Base-by-base conservation (phyloP, 2,113 vertebrate species). In the Ibidorhyncha struthersii region DNA sequence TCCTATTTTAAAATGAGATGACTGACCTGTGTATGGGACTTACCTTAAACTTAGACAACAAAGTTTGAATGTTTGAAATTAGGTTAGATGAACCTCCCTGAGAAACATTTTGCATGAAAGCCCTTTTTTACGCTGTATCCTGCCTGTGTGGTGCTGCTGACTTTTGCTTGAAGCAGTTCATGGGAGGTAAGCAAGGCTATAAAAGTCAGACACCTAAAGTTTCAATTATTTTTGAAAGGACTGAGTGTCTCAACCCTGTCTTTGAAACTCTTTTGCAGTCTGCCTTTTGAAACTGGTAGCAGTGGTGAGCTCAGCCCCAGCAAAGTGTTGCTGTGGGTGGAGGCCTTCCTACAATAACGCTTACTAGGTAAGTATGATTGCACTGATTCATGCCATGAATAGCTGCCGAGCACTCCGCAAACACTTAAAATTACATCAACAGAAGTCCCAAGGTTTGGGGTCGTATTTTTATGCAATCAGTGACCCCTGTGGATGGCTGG, bases 171-270 rank as follows among this genome's bases (percentile, higher is more conserved):
- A 83, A 93, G 77, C 2, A 9, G 63, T 22, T 76, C 27, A n/a
- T 20, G 27, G 83, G 52, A 84, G 34, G 63, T 55, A 93, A 59
- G 49, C 27, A 73, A 56, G 34, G 70, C 61, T 86, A 19, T 41
- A 59, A 61, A 50, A 86, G 36, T 29, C 79, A 92, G 63, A 86
- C 55, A 47, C 55, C 9, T 56, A 6, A 90, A 90, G 27, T 71
- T 90, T 86, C 80, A 74, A 89, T 84, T 79, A 82, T 82, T 86
- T 94, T 76, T 69, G 18, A 82, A 95, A 93, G 65, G 55, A 85
- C 18, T 0, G 1, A 61, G 30, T 69, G 86, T 87, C 81, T 92
- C 92, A 89, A 15, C 12, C 27, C 17, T 76, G 56, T n/a, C 67
- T 93, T 74, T 88, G 79, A 93, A 78, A 89, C 4, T 3, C 27